Base-by-base conservation (phyloP, 1,140 invertebrate genomes). In the Halictus rubicundus region DNA sequence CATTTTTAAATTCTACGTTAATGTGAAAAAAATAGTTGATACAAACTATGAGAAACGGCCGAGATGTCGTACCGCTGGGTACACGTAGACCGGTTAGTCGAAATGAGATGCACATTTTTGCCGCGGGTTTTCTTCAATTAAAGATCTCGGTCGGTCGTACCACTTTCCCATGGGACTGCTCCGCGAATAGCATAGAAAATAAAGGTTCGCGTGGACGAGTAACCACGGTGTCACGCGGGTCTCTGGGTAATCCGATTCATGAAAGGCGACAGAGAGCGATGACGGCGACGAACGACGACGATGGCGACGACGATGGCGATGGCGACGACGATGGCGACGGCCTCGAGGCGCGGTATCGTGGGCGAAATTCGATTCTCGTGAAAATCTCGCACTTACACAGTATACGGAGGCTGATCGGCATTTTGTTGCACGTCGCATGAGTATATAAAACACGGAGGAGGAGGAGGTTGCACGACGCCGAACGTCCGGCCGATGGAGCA, bases 351-450 rank as follows among this genome's bases (percentile, higher is more conserved):
- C 16, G 49, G 14, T 19, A n/a, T 54, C 52, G 52, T 19, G 21
- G 21, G 6, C 4, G 64, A 75, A 61, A 75, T 57, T 73, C n/a
- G 57, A 68, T 60, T 60, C 19, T 16, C 27, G 61, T 19, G 42
- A 52, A 57, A 27, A 63, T 61, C 27, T 16, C 27, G 63, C 83
- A 90, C 89, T 90, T 90, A 90, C 90, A 91, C 88, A 89, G 84
- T 84, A 76, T 87, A 82, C 85, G 84, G 76, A 90, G 85, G 82
- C 83, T 84, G 86, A 88, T 83, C 84, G 88, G 85, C 90, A 91
- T 90, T 85, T 91, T 89, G 87, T 86, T 37, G 63, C 82, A 77
- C 84, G 87, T 91, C 83, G 87, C 88, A 89, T 89, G 79, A 81
- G 88, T 87, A 57, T n/a, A 83, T 68, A 73, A 52, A 1, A 21